Evolutionary conservation across 2,797 vertebrate species (phyloP), one percentile per base, ranked within the genome.

Genomic region (Eurystomus glaucurus): DNA sequence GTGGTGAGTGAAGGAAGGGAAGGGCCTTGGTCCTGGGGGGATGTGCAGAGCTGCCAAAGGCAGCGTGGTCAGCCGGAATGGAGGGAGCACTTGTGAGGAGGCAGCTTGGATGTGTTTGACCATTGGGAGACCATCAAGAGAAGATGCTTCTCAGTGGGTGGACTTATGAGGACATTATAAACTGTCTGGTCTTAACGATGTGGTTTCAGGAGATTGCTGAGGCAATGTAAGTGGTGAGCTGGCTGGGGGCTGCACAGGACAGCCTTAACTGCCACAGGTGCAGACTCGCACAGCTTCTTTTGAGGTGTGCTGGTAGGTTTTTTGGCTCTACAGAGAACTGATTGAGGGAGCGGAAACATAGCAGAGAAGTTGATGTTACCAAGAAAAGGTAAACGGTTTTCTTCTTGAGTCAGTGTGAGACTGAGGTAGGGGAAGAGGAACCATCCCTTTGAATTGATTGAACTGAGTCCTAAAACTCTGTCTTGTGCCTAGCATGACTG

Each of bases 261-360:
- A 65, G 50, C 8, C 14, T 20, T 65, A 35, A 11, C 37, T 85
- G 45, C 31, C 20, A 2, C 10, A 41, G 20, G 50, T 65, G 46
- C 62, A 22, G 2, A 4, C 14, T 69, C 0, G 0, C 0, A 2
- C 7, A 15, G 21, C 51, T 71, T 52, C 66, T 85, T 62, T 70
- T 31, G 33, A 62, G 55, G 43, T 39, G 18, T 62, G 11, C 29
- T 71, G 29, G 6, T 88, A 39, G 4, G 0, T 31, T 65, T 78
- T 85, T 82, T 79, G 26, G 20, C 9, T 72, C n/a, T 79, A 13
- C 7, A 1, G 6, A 57, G 70, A 55, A 55, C 14, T 80, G 52
- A 31, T 65, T 78, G 6, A n/a, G 22, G 11, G 37, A 87, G 58
- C 55, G 82, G 74, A 81, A 84, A 28, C 52, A 19, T 8, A 37